These are phyloP conservation scores for Eulemur albifrons DNA, from an alignment of 2,797 vertebrate genomes.

Conservation along the genomic window DNA sequence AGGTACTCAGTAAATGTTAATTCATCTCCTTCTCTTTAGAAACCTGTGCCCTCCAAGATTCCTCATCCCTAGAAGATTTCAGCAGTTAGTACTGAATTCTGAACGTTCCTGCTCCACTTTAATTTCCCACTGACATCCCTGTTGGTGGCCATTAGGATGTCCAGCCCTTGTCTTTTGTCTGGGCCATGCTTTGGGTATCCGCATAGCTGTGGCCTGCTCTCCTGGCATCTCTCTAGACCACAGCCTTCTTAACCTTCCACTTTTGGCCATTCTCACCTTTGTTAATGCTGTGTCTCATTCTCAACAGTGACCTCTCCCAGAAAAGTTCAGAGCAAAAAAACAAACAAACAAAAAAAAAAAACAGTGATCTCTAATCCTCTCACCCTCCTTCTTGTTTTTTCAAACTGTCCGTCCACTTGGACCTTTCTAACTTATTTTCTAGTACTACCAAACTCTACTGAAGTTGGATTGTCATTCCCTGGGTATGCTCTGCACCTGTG, in stretches of 20 bases:
- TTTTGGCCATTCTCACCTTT: background rate
- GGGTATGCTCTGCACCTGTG: background rate
- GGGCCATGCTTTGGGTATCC: background rate
- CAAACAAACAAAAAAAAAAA: no score
- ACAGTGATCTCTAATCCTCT: background rate
- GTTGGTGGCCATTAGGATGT: background rate
- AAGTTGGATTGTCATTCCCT: background rate
- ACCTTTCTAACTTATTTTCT: background rate
- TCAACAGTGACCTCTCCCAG: background rate
- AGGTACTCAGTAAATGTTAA: background rate
- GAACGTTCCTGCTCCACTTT: background rate
- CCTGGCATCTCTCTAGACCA: background rate
- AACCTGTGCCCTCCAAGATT: background rate
- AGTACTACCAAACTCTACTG: background rate
- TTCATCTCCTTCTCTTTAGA: background rate
- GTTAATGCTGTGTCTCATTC: background rate
- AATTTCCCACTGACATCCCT: accelerated
- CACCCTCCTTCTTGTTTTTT: background rate
- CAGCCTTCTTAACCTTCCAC: background rate
- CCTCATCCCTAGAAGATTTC: background rate
- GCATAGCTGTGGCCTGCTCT: background rate
- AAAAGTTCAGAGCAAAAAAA: no score
- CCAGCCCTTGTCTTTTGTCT: background rate
- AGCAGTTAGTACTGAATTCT: background rate
- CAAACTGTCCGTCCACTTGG: background rate